Percentiles rank a stretch among this genome's conserved stretches.
phyloP scores from a whole-genome alignment of 2,113 vertebrate species.

The Apteryx owenii region DNA sequence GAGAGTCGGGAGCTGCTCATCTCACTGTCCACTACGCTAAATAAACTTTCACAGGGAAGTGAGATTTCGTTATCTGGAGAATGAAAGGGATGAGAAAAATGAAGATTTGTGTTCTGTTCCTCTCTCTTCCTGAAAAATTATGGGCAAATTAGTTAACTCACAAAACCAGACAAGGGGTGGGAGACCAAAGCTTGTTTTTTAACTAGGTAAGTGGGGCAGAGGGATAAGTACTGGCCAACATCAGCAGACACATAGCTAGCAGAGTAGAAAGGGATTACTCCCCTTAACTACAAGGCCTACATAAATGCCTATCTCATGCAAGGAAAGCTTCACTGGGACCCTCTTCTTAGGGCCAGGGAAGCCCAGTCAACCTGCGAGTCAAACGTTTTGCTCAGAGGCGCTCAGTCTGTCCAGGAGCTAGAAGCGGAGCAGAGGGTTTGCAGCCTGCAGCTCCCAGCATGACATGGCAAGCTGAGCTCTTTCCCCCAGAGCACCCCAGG shows the following conservation, averaged over 20 bases:
- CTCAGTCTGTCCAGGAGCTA: not conserved
- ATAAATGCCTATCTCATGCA: rapidly evolving
- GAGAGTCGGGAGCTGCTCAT: rapidly evolving
- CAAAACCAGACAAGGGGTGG: not conserved
- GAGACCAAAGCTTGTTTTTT: not conserved
- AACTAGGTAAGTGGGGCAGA: not conserved
- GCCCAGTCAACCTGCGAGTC: not conserved
- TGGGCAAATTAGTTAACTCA: rapidly evolving
- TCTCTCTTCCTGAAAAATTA: not conserved
- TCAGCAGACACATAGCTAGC: not conserved
- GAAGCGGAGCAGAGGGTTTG: rapidly evolving
- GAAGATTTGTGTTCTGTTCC: not conserved
- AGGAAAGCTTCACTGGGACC: not conserved
- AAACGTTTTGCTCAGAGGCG: rapidly evolving
- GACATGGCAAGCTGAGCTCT: rapidly evolving
- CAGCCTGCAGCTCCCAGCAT: not conserved
- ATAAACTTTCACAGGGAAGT: rapidly evolving
- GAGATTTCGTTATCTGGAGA: rapidly evolving
- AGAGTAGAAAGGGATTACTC: rapidly evolving
- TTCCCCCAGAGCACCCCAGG: not conserved
- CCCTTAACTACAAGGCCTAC: not conserved
- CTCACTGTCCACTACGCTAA: not conserved
- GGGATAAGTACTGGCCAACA: not conserved
- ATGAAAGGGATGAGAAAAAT: rapidly evolving
- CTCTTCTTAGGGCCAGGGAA: not conserved